phyloP scores from a whole-genome alignment of 2,888 invertebrate species.

The Caenorhabditis angaria region DNA sequence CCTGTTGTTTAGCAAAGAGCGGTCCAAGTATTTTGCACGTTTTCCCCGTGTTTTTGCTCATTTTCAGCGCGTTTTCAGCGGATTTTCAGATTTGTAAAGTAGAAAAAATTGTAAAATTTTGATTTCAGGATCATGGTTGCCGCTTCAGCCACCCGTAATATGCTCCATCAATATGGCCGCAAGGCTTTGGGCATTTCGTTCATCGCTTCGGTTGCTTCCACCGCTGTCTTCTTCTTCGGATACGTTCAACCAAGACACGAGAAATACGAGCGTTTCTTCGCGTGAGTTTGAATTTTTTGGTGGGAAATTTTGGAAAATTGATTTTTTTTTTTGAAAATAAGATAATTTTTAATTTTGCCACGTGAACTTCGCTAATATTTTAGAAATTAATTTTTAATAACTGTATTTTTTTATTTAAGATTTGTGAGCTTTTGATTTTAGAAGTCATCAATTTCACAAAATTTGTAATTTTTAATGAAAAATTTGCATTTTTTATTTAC shows the following conservation, averaged over 20 bases:
- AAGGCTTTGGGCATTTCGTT: slow-evolving; percentile 55
- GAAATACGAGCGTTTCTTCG: slow-evolving; percentile 67
- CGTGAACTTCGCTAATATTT: too few species aligned
- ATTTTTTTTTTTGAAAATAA: too few species aligned
- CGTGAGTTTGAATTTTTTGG: slow-evolving; percentile 29
- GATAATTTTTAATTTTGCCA: too few species aligned
- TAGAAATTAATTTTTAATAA: too few species aligned
- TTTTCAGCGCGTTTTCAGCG: background rate
- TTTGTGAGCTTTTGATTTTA: too few species aligned
- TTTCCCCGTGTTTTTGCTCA: background rate
- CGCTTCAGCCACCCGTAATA: slow-evolving; percentile 60
- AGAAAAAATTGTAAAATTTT: background rate
- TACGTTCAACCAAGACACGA: slow-evolving; percentile 66
- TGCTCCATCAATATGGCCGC: slow-evolving; percentile 63
- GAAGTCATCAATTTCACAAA: too few species aligned
- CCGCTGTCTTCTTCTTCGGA: slow-evolving; percentile 60
- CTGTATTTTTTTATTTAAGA: too few species aligned
- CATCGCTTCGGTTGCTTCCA: slow-evolving; percentile 50
- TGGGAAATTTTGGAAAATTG: background rate
- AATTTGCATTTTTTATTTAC: too few species aligned
- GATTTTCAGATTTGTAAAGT: background rate
- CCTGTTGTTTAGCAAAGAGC: slow-evolving; percentile 11
- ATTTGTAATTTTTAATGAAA: too few species aligned
- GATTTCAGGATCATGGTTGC: slow-evolving; percentile 52
- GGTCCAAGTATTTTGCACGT: slow-evolving; percentile 14